Evolutionary conservation across 2,797 vertebrate genomes (phyloP).

Genomic region (Enteromius trimaculatus): DNA sequence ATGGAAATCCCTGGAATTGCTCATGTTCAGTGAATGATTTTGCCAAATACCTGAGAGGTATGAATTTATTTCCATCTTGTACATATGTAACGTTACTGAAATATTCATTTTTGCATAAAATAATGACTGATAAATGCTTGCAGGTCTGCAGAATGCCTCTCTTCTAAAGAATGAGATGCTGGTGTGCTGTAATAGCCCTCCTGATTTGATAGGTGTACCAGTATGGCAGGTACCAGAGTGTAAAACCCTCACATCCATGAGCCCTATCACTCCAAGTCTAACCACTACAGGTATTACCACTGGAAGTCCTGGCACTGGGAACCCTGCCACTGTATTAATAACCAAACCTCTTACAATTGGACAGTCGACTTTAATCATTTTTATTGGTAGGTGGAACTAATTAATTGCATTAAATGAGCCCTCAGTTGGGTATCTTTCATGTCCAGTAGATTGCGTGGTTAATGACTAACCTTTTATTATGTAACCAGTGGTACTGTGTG

Average conservation of each 20-base stretch:
- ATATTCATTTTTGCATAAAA: neutral
- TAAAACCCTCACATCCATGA: neutral
- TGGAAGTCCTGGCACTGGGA: neutral
- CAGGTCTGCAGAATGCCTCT: constrained; percentile 71
- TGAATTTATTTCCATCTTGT: neutral
- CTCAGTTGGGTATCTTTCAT: neutral
- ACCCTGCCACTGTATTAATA: neutral
- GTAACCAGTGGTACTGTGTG: constrained; percentile 67
- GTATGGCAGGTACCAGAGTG: constrained; percentile 73
- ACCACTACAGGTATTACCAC: neutral
- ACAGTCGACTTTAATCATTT: constrained; percentile 11
- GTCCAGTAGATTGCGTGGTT: neutral
- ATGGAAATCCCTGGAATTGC: constrained; percentile 79
- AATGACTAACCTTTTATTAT: constrained; percentile 52
- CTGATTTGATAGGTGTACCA: constrained; percentile 57
- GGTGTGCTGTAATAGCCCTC: constrained; percentile 71
- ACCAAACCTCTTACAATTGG: constrained; percentile 16
- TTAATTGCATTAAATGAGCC: neutral
- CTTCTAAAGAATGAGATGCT: constrained; percentile 63
- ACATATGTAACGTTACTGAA: neutral
- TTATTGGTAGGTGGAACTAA: constrained; percentile 31
- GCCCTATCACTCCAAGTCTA: neutral
- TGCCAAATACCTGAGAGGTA: constrained; percentile 51
- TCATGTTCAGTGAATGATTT: constrained; percentile 64
- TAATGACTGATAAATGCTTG: constrained; percentile 2